Evolutionary conservation across 2,113 vertebrate species (phyloP).

Genomic region (Acanthochromis polyacanthus): DNA sequence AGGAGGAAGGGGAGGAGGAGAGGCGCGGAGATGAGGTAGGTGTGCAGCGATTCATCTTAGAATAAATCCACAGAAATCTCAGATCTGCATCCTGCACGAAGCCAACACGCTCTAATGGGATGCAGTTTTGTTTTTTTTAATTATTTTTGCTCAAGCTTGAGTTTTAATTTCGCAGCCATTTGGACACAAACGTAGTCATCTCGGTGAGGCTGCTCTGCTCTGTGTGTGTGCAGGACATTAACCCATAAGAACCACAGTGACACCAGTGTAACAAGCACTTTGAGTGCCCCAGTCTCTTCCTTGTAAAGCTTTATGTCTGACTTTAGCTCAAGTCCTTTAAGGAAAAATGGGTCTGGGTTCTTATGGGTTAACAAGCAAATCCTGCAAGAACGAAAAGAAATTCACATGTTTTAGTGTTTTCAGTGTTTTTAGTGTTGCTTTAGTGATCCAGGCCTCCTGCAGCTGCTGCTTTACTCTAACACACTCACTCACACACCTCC

Average conservation of each 20-base stretch:
- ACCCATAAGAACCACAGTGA: too few relatives aligned
- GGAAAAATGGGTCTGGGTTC: too few relatives aligned
- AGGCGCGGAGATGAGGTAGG: constrained; percentile 70
- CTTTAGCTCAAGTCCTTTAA: too few relatives aligned
- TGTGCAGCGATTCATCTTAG: constrained; percentile 33
- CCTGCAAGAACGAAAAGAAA: background rate
- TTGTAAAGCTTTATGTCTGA: too few relatives aligned
- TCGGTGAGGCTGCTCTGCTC: too few relatives aligned
- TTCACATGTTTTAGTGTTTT: too few relatives aligned
- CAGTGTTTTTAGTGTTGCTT: constrained; percentile 8
- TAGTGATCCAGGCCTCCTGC: background rate
- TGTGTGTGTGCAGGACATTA: too few relatives aligned
- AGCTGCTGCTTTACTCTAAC: too few relatives aligned
- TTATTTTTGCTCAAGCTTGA: background rate
- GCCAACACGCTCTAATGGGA: background rate
- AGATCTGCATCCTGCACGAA: background rate
- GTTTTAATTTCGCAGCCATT: background rate
- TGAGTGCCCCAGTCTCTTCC: too few relatives aligned
- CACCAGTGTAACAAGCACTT: too few relatives aligned
- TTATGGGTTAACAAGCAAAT: constrained; percentile 8
- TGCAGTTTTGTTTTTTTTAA: background rate
- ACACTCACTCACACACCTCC: too few relatives aligned
- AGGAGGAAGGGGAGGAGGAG: constrained; percentile 34
- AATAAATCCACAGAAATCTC: background rate
- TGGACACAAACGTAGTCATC: background rate